A percentile compares a stretch with the other conserved stretches of the same genome.
Evolutionary conservation across 2,113 vertebrate genomes (phyloP).

Genomic region (Poeciliopsis retropinna): DNA sequence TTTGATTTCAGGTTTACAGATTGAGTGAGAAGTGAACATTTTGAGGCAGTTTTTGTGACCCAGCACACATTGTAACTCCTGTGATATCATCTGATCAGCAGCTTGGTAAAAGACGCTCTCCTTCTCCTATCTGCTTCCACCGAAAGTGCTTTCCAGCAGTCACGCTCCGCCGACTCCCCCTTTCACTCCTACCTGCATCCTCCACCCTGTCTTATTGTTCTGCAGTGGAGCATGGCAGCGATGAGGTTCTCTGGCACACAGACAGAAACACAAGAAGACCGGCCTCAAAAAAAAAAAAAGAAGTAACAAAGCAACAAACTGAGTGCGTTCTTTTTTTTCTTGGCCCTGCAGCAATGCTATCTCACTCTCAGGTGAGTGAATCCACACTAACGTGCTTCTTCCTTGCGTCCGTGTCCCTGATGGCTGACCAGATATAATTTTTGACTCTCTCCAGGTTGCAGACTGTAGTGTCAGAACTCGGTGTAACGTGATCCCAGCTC

Average conservation of each 20-base stretch:
- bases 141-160: slow-evolving; percentile 37
- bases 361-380: slow-evolving; percentile 7
- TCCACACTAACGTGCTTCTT: slow-evolving; percentile 13
- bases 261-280: slow-evolving; percentile 54
- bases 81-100: slow-evolving; percentile 9
- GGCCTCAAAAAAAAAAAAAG: neutral
- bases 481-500: slow-evolving; percentile 57
- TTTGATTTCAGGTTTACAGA: too few relatives aligned
- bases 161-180: slow-evolving; percentile 41
- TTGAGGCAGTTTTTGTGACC: neutral
- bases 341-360: slow-evolving; percentile 14
- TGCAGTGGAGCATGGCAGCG: slow-evolving; percentile 52
- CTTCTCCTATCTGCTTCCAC: slow-evolving; percentile 50
- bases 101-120: slow-evolving; percentile 12
- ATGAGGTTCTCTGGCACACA: slow-evolving; percentile 56
- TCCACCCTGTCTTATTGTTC: slow-evolving; percentile 45
- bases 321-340: slow-evolving; percentile 38
- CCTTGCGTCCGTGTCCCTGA: neutral
- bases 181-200: slow-evolving; percentile 9
- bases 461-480: slow-evolving; percentile 35
- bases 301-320: neutral
- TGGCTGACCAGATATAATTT: slow-evolving; percentile 28
- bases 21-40: too few relatives aligned
- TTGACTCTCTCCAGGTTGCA: slow-evolving; percentile 14
- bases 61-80: slow-evolving; percentile 10